Evolutionary conservation across 2,113 vertebrate species (phyloP), one percentile per base, ranked within the genome.

Genomic region (Tapirus terrestris): DNA sequence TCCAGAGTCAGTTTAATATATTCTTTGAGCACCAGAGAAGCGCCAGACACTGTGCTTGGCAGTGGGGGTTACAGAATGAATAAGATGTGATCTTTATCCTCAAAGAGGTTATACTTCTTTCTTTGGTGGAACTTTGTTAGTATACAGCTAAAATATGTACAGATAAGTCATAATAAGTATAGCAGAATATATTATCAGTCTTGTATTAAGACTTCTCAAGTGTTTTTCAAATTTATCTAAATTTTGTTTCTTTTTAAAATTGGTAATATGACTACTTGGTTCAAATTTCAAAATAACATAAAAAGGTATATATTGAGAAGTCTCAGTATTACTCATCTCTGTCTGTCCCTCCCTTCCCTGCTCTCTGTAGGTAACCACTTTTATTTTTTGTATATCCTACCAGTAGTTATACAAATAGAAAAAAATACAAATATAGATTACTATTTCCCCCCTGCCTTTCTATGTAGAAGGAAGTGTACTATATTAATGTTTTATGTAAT

Each of bases 241-340:
- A 58, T 76, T 87, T 85, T 93, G 51, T 92, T 96, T 89, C n/a
- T 56, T 51, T 89, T 95, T 91, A 77, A 48, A 91, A 43, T 91
- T 76, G 23, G 67, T 89, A 77, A 51, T 70, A 45, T 75, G 25
- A 5, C 51, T 83, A 60, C 48, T 91, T 96, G n/a, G 25, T 76
- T 95, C 36, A 97, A 8, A 92, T 94, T 96, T 98, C 27, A 97
- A 65, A 89, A 77, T 92, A 94, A 92, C 53, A 33, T 80, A 31
- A 61, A 70, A 89, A 86, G 20, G 21, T 67, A 45, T 90, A 27
- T 79, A 70, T 45, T 82, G 43, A 86, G 23, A 91, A 45, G 31
- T 92, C 51, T 70, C 20, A 45, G 4, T 75, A 85, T 43, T 53
- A 45, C 11, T 77, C 10, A 2, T 75, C 33, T 58, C 25, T 60